phyloP scores from a whole-genome alignment of 1,140 invertebrate species.

The Bursaphelenchus mucronatus region DNA sequence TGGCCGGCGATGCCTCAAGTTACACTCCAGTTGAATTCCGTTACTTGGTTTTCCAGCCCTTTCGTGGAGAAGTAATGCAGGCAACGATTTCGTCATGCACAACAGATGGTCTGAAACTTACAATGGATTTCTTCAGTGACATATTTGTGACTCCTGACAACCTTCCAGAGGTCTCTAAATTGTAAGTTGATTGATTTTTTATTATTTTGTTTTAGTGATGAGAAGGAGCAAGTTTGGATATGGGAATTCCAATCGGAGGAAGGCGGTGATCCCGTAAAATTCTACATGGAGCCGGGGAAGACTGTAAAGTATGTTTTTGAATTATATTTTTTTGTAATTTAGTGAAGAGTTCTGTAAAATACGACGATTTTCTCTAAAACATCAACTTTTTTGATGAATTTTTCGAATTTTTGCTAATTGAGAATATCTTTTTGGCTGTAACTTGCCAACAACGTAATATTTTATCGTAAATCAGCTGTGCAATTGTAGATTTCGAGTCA shows the following conservation, averaged over 20 bases:
- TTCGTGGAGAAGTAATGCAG: conserved; percentile 24
- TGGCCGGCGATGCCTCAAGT: conserved; percentile 22
- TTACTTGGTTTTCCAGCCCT: conserved; percentile 28
- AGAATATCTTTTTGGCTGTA: not conserved
- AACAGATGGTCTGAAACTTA: conserved; percentile 23
- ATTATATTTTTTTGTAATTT: conserved; percentile 16
- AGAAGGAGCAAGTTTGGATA: conserved; percentile 31
- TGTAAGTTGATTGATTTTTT: conserved; percentile 26
- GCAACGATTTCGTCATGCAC: conserved; percentile 15
- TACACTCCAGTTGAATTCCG: conserved; percentile 31
- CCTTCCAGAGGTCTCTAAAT: conserved; percentile 34
- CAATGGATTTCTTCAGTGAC: conserved; percentile 32
- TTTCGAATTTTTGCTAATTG: not conserved
- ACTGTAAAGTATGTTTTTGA: conserved; percentile 15
- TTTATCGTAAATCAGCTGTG: conserved; percentile 1
- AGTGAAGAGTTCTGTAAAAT: not conserved
- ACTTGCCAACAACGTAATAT: conserved; percentile 1
- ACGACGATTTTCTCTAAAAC: not conserved
- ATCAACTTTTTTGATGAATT: not conserved
- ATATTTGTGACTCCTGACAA: conserved; percentile 32
- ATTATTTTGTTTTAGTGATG: conserved; percentile 29
- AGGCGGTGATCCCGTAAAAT: conserved; percentile 13
- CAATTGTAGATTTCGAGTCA: conserved; percentile 27
- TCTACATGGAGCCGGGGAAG: conserved; percentile 31
- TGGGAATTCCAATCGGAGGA: conserved; percentile 19